phyloP scores from a whole-genome alignment of 2,888 invertebrate genomes.

The Cephus rjabovi region DNA sequence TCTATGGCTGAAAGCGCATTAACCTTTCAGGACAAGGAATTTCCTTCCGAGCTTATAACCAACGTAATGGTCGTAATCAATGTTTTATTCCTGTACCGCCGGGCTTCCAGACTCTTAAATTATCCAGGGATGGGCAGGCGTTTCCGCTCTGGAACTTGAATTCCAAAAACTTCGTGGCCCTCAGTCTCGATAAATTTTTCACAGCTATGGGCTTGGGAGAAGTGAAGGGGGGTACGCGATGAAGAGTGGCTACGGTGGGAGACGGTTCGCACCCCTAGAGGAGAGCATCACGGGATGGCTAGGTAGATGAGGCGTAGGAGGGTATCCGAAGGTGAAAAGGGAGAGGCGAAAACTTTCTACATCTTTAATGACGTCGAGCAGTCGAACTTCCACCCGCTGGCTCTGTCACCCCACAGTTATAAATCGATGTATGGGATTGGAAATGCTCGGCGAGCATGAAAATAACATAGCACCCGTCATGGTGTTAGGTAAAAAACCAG shows the following conservation, averaged over 20 bases:
- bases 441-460: slow-evolving; percentile 21
- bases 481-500: background rate
- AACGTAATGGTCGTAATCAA: slow-evolving; percentile 38
- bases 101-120: slow-evolving; percentile 30
- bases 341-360: slow-evolving; percentile 36
- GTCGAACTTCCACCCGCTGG: slow-evolving; percentile 10
- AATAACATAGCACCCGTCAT: background rate
- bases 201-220: slow-evolving; percentile 12
- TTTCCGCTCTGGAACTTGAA: background rate
- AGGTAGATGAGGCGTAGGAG: background rate
- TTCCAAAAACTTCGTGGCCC: slow-evolving; percentile 14
- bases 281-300: background rate
- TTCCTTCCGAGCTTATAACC: slow-evolving; percentile 32
- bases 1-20: slow-evolving; percentile 16
- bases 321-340: background rate
- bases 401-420: slow-evolving; percentile 1
- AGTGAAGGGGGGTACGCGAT: background rate
- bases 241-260: background rate
- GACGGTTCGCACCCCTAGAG: background rate
- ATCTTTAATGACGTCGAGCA: slow-evolving; percentile 39
- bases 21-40: slow-evolving; percentile 32
- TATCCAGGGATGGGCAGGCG: slow-evolving; percentile 27
- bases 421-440: slow-evolving; percentile 28
- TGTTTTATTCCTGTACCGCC: slow-evolving; percentile 30
- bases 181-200: slow-evolving; percentile 38